Base-by-base conservation (phyloP, 2,888 invertebrate species). In the Bugulina stolonifera region DNA sequence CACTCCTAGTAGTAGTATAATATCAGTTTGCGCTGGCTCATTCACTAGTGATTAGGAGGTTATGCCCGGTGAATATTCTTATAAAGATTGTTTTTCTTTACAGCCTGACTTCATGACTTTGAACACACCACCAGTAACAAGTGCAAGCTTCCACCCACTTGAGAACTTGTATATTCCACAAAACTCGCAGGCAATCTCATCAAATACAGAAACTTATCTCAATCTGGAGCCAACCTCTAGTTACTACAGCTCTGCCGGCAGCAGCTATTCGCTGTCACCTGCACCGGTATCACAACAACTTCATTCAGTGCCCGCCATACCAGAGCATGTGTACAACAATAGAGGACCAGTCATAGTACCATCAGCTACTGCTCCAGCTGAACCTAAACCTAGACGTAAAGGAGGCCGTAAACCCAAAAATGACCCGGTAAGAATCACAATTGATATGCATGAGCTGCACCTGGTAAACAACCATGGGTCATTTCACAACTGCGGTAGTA, bases 321-420 rank as follows among this genome's bases (percentile, higher is more conserved):
- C 14, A 22, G 32, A 64, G 29, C 27, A 64, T 10, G 14, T 32
- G 32, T 64, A 29, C n/a, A 27, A 14, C 18, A 64, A 64, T n/a
- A 25, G 64, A 32, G 64, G 64, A 5, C 32, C 64, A 64, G 32
- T 64, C 34, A 64, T 64, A 32, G 64, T 64, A 29, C 64, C 64
- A 2, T 64, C 64, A 29, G 64, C 64, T 32, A 64, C 64, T 32
- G 64, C 64, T 29, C 64, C 64, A 34, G 43, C 43, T 43, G 64
- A 64, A n/a, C 64, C 64, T 32, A 64, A 64, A 32, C 64, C 64
- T 32, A 64, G 64, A 32, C 64, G 64, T 34, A 64, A 64, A 64
- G 64, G 64, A 64, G 64, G 64, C 29, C 22, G 64, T 22, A 64
- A 64, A 64, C 64, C 64, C 64, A 64, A 64, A n/a, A 64, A 64